Base-by-base conservation (phyloP, 2,113 vertebrate species). In the Aegithalos caudatus region DNA sequence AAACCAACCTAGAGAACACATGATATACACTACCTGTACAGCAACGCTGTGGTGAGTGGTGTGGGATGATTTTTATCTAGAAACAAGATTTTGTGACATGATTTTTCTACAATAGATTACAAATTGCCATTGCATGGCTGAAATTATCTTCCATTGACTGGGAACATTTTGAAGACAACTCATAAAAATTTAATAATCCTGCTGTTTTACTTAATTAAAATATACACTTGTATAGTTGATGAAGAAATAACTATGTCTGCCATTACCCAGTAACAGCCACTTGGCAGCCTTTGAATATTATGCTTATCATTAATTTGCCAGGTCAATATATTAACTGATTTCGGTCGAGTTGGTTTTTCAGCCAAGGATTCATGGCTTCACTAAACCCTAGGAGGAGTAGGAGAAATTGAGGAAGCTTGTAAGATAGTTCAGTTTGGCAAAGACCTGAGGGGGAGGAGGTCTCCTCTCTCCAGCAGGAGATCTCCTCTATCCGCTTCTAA, bases 341-440 rank as follows among this genome's bases (percentile, higher is more conserved):
- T 91, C 48, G 28, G 83, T 92, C 4, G 24, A 92, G 27, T 74
- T 81, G 14, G n/a, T 77, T 82, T 33, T 60, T 94, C 40, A 84
- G 72, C 82, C 76, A 85, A 92, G 47, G 42, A 79, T 91, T 95
- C 51, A 82, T 35, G 37, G 54, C 77, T 84, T 89, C 73, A 45
- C 28, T 87, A 81, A 93, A 82, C 44, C 53, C 51, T 80, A 50
- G 21, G 38, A 94, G 29, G 23, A 58, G 62, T 13, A 67, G 40
- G 56, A 89, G 64, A 91, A 85, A 69, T 27, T 4, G 19, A 73
- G 73, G 60, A 86, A 86, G 25, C 37, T 81, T 69, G 37, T 83
- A 94, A 94, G 48, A 92, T 86, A 88, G 60, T 93, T 95, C 94
- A 72, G 48, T 76, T 95, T 96, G 89, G 77, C 77, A 92, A 76